Conservation (phyloP, 1,140 invertebrate species). For the Penaeus indicus region DNA sequence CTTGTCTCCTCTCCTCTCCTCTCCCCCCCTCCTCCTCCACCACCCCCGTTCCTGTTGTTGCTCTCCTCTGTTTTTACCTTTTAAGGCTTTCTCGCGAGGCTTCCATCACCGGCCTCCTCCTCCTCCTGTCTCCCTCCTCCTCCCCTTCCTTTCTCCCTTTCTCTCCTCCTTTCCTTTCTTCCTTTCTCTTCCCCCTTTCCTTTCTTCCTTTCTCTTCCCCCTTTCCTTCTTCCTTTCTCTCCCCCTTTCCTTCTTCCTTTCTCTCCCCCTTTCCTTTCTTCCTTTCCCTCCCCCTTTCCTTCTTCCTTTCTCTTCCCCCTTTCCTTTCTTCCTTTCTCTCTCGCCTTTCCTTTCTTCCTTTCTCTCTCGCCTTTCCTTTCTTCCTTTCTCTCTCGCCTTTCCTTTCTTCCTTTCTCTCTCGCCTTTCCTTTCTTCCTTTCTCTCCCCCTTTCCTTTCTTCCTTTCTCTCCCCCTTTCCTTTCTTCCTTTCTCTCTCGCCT, state of each 20-base stretch:
- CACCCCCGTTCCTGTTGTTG: too few relatives aligned
- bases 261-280: conserved; percentile 8
- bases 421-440: neutral
- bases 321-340: neutral
- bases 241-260: neutral
- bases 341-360: neutral
- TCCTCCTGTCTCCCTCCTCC: too few relatives aligned
- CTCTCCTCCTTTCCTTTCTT: too few relatives aligned
- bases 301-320: too few relatives aligned
- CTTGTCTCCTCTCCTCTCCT: too few relatives aligned
- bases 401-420: neutral
- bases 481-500: too few relatives aligned
- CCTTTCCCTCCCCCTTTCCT: conserved; percentile 18
- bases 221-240: neutral
- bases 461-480: too few relatives aligned
- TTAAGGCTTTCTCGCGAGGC: neutral
- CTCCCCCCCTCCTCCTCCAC: too few relatives aligned
- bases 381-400: neutral
- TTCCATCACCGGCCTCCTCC: neutral
- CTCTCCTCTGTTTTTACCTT: too few relatives aligned
- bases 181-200: neutral
- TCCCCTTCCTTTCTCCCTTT: neutral
- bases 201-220: neutral
- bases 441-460: too few relatives aligned
- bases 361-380: neutral